Conservation (phyloP, 2,888 invertebrate genomes). For the Cephus pulcher region DNA sequence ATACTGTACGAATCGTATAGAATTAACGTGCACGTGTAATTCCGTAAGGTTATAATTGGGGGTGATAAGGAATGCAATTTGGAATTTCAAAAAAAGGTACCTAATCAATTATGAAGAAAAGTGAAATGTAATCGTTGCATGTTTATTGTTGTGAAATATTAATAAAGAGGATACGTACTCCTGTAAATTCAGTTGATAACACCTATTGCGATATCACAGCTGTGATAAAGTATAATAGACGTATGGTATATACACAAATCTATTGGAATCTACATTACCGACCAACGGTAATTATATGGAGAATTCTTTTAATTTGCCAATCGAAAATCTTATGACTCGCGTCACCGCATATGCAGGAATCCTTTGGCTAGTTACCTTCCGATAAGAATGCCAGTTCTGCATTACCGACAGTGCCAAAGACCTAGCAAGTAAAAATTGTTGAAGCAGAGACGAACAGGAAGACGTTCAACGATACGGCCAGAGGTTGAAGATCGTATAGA, state of each 20-base stretch:
- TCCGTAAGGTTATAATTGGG: not conserved
- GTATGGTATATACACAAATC: not conserved
- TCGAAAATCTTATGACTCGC: no score
- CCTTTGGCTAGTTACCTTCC: no score
- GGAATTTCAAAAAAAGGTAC: not conserved
- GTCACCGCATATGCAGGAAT: no score
- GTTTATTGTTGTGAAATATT: slow-evolving; percentile 59
- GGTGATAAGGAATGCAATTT: not conserved
- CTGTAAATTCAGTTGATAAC: no score
- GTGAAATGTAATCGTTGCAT: slow-evolving; percentile 53
- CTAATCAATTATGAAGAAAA: slow-evolving; percentile 6
- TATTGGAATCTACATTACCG: not conserved
- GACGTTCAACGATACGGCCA: no score
- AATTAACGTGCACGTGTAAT: not conserved
- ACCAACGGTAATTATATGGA: not conserved
- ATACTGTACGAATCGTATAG: not conserved
- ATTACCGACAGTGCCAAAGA: no score
- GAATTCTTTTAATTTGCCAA: no score
- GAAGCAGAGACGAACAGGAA: no score
- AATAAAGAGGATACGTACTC: slow-evolving; percentile 36
- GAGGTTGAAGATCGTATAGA: no score
- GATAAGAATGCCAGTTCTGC: no score
- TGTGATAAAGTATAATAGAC: not conserved
- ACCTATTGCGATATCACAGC: no score
- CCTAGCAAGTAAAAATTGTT: no score